Conservation (phyloP, 1,140 invertebrate species). For the Metaphire vulgaris region DNA sequence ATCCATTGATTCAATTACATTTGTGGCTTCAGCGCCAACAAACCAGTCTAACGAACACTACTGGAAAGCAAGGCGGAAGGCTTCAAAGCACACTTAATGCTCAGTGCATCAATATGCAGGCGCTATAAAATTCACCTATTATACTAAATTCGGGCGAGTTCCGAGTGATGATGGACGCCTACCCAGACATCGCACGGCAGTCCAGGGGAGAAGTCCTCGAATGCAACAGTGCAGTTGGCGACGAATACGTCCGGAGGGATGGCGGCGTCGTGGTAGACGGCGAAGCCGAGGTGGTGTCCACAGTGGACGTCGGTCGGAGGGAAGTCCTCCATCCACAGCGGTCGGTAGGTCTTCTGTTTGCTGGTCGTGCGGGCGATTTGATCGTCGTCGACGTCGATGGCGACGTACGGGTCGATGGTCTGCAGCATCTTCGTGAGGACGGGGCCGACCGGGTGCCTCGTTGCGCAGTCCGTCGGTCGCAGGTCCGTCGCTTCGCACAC, state of each 20-base stretch:
- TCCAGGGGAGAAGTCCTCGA: conserved; percentile 71
- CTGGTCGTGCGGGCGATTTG: conserved; percentile 75
- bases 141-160: no score
- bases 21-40: no score
- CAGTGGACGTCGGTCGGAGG: conserved; percentile 84
- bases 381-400: conserved; percentile 85
- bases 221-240: conserved; percentile 89
- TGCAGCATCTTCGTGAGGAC: background rate
- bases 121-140: no score
- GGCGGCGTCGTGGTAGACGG: conserved; percentile 97
- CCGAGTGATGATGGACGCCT: no score
- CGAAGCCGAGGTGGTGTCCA: conserved; percentile 82
- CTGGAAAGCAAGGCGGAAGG: no score
- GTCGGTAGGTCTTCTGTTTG: conserved; percentile 78
- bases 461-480: conserved; percentile 94
- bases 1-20: no score
- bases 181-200: background rate
- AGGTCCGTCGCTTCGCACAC: conserved; percentile 94
- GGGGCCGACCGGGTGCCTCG: conserved; percentile 59
- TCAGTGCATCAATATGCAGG: no score
- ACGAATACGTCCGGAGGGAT: conserved; percentile 95
- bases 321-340: conserved; percentile 54
- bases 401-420: conserved; percentile 83
- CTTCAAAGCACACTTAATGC: no score
- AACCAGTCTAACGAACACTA: no score